These are phyloP conservation scores for Holacanthus passer DNA, from an alignment of 2,113 vertebrate genomes.

Conservation along the genomic window DNA sequence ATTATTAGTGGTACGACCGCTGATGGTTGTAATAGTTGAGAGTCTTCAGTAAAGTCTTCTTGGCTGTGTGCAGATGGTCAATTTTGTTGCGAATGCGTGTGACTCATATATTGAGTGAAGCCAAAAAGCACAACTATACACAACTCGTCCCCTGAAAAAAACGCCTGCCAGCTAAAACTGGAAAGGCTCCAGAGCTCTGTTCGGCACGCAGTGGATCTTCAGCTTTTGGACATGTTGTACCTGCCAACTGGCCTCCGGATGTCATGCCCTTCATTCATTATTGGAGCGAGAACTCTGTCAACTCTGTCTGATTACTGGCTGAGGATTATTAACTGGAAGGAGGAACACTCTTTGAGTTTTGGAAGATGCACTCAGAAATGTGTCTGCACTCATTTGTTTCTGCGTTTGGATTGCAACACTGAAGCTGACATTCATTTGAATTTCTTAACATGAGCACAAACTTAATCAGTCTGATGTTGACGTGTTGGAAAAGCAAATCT, in stretches of 20 bases:
- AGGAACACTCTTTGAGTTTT: not conserved
- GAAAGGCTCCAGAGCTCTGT: conserved; percentile 47
- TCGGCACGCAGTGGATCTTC: conserved; percentile 19
- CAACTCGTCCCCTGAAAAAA: conserved; percentile 32
- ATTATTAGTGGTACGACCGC: not conserved
- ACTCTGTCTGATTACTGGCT: conserved; percentile 21
- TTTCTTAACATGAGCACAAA: not conserved
- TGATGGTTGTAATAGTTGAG: conserved; percentile 7
- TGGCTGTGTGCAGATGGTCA: conserved; percentile 51
- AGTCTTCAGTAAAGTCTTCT: conserved; percentile 15
- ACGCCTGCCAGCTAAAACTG: conserved; percentile 44
- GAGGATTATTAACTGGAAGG: conserved; percentile 24
- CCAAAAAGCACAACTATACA: conserved; percentile 45
- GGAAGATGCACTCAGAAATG: not conserved
- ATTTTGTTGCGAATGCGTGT: conserved; percentile 38
- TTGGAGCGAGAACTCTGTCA: conserved; percentile 7
- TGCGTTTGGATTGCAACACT: not conserved
- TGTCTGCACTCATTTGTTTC: not conserved
- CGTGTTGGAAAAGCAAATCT: not conserved
- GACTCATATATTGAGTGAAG: conserved; percentile 52
- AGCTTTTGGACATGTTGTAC: conserved; percentile 43
- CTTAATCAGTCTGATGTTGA: not conserved
- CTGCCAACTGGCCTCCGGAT: conserved; percentile 50
- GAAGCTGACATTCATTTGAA: not conserved
- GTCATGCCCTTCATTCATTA: conserved; percentile 43